Evolutionary conservation across 1,140 invertebrate genomes (phyloP).

Genomic region (Aphelinus certus): DNA sequence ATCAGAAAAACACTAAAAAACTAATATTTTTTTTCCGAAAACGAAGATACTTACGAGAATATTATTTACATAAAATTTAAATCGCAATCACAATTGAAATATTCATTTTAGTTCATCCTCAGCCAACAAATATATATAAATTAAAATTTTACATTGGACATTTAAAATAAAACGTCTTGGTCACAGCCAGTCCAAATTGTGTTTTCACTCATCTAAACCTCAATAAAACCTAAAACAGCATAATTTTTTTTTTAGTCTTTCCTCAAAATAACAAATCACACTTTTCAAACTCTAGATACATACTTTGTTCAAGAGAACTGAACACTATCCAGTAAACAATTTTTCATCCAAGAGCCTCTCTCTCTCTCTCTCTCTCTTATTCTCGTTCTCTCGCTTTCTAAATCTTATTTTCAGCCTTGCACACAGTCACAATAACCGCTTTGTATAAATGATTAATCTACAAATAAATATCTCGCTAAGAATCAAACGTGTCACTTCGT

Average conservation of each 20-base stretch:
- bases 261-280: conserved; percentile 19
- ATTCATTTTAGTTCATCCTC: conserved; percentile 33
- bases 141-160: conserved; percentile 43
- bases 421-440: conserved; percentile 35
- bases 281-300: conserved; percentile 15
- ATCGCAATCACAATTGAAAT: conserved; percentile 27
- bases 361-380: no score
- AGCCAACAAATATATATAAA: conserved; percentile 42
- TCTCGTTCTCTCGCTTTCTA: no score
- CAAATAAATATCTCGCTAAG: conserved; percentile 60
- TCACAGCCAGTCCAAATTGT: conserved; percentile 58
- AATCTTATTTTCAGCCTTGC: conserved; percentile 32
- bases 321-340: conserved; percentile 5
- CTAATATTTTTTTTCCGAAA: conserved; percentile 28
- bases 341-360: not conserved
- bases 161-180: conserved; percentile 50
- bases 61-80: conserved; percentile 36
- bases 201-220: conserved; percentile 16
- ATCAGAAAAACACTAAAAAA: conserved; percentile 29
- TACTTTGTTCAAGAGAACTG: conserved; percentile 7
- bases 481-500: conserved; percentile 42
- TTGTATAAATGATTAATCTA: conserved; percentile 61
- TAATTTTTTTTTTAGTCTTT: conserved; percentile 19
- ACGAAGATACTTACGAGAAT: conserved; percentile 28
- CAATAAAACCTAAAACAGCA: conserved; percentile 22